A percentile compares a stretch with the other conserved stretches of the same genome.
Conservation (phyloP, 2,888 invertebrate genomes). For the Lycia hirtaria region DNA sequence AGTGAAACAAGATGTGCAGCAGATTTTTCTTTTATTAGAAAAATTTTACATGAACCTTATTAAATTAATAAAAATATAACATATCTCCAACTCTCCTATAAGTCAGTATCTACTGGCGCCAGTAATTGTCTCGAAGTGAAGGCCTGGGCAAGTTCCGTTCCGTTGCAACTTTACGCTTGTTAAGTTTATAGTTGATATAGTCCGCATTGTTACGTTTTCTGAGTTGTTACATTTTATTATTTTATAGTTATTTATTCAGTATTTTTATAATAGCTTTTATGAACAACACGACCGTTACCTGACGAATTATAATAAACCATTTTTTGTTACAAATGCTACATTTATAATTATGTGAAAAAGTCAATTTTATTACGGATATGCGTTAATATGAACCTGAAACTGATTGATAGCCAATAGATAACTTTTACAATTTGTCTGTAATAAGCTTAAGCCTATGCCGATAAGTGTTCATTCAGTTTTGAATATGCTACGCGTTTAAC, state of each 20-base stretch:
- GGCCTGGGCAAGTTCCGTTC: neutral
- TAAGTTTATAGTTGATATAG: neutral
- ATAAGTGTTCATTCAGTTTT: no score
- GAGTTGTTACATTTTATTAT: slow-evolving; percentile 6
- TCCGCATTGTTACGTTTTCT: neutral
- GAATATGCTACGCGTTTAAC: no score
- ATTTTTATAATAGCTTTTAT: neutral
- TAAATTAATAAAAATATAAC: neutral
- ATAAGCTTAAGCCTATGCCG: no score
- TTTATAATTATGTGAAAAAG: no score
- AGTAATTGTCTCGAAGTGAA: slow-evolving; percentile 3
- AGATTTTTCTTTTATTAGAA: no score
- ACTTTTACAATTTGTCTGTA: no score
- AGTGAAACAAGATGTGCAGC: no score
- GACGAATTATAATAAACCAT: neutral
- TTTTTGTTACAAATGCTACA: no score
- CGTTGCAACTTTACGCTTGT: slow-evolving; percentile 7
- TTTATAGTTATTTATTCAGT: slow-evolving; percentile 6
- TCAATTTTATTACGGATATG: no score
- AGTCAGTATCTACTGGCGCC: neutral
- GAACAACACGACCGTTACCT: neutral
- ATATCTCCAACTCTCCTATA: neutral
- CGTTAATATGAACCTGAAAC: no score
- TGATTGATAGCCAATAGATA: no score
- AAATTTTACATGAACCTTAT: no score